Percentiles rank a stretch among this genome's conserved stretches.
phyloP scores from a whole-genome alignment of 2,797 vertebrate species.

The Echeneis naucrates region DNA sequence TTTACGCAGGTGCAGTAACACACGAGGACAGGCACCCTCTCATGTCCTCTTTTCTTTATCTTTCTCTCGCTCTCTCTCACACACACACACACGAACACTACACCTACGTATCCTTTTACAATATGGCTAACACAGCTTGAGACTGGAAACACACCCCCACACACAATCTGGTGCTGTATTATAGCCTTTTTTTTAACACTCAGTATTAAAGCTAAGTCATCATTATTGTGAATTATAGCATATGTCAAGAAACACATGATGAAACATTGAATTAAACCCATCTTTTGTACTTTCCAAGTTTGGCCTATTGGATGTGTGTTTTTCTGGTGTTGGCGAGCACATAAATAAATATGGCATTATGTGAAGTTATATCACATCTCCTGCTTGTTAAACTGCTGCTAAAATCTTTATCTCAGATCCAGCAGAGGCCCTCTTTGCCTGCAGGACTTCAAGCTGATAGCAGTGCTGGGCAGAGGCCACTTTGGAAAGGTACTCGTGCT shows the following conservation, averaged over 20 bases:
- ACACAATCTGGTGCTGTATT: constrained; percentile 62
- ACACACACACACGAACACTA: constrained; percentile 19
- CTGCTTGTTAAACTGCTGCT: constrained; percentile 14
- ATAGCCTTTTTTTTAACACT: constrained; percentile 36
- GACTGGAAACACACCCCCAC: constrained; percentile 52
- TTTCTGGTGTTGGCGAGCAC: neutral
- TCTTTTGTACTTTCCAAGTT: neutral
- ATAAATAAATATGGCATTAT: neutral
- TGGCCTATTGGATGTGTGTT: neutral
- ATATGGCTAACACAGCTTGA: constrained; percentile 64
- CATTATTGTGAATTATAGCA: constrained; percentile 44
- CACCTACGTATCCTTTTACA: constrained; percentile 52
- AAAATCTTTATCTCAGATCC: constrained; percentile 50
- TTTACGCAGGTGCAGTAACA: constrained; percentile 73
- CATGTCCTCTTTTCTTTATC: no score
- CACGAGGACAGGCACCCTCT: constrained; percentile 6
- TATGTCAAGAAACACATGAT: constrained; percentile 14
- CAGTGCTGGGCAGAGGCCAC: constrained; percentile 91
- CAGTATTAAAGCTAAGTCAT: constrained; percentile 40
- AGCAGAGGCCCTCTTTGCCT: constrained; percentile 81
- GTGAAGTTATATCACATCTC: constrained; percentile 2
- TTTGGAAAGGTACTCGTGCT: constrained; percentile 88
- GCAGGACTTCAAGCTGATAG: constrained; percentile 89
- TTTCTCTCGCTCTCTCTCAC: neutral
- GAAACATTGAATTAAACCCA: neutral